These are phyloP conservation scores for Pristionchus exspectatus DNA, from an alignment of 2,888 invertebrate species.

Conservation along the genomic window DNA sequence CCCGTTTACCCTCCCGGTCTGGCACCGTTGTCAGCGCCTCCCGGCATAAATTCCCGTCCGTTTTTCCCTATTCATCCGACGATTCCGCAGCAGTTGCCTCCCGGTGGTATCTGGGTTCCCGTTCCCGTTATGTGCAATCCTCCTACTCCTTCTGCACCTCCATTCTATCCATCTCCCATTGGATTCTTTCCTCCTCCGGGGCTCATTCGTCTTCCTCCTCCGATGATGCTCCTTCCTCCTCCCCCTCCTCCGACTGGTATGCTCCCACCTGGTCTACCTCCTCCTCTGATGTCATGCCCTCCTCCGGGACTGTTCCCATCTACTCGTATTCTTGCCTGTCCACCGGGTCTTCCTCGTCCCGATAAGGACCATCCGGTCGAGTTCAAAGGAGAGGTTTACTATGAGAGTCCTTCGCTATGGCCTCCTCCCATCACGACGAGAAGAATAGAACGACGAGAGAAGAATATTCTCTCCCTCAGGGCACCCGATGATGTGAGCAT, in stretches of 20 bases:
- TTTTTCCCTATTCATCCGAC: too few relatives aligned
- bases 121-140: background rate
- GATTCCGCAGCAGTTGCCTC: background rate
- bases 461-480: background rate
- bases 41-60: background rate
- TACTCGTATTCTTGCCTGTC: background rate
- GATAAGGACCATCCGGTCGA: conserved; percentile 1
- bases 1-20: background rate
- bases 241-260: background rate
- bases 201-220: background rate
- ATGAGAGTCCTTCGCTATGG: background rate
- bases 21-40: background rate
- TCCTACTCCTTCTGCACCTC: background rate
- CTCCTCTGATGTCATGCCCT: background rate
- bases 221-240: background rate
- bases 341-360: background rate
- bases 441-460: background rate
- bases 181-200: background rate
- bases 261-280: background rate
- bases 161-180: background rate
- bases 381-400: conserved; percentile 28
- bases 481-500: background rate
- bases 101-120: background rate
- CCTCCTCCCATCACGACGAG: conserved; percentile 39
- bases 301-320: background rate